These are phyloP conservation scores for Dromaius novaehollandiae DNA, from an alignment of 2,113 vertebrate genomes.

Conservation along the genomic window DNA sequence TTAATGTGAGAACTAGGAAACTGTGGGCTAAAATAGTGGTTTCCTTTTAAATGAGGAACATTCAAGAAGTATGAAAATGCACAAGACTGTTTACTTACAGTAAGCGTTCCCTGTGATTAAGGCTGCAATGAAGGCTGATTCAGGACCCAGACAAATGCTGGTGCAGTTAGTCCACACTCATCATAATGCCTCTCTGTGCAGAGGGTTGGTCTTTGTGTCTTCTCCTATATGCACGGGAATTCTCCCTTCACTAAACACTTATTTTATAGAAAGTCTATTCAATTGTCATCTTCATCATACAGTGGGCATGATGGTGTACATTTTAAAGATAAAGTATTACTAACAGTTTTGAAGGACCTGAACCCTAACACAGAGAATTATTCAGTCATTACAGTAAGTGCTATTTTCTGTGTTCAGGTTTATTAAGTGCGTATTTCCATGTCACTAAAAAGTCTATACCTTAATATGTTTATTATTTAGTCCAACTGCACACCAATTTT, in stretches of 20 bases:
- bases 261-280: neutral
- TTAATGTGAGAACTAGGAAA: neutral
- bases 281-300: neutral
- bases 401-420: conserved; percentile 9
- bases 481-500: conserved; percentile 2
- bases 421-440: conserved; percentile 37
- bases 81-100: neutral
- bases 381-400: conserved; percentile 19
- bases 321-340: neutral
- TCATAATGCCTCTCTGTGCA: neutral
- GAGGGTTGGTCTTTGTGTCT: neutral
- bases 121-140: neutral
- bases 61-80: neutral
- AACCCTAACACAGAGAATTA: neutral
- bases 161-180: neutral
- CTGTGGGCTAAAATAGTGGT: neutral
- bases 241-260: neutral
- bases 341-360: neutral
- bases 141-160: neutral
- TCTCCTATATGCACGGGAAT: neutral
- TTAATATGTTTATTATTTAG: conserved; percentile 31
- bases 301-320: neutral
- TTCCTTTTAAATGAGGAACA: neutral
- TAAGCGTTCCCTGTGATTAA: neutral
- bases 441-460: conserved; percentile 5